phyloP scores from a whole-genome alignment of 2,888 invertebrate genomes.

The Tenthredo mesomela region DNA sequence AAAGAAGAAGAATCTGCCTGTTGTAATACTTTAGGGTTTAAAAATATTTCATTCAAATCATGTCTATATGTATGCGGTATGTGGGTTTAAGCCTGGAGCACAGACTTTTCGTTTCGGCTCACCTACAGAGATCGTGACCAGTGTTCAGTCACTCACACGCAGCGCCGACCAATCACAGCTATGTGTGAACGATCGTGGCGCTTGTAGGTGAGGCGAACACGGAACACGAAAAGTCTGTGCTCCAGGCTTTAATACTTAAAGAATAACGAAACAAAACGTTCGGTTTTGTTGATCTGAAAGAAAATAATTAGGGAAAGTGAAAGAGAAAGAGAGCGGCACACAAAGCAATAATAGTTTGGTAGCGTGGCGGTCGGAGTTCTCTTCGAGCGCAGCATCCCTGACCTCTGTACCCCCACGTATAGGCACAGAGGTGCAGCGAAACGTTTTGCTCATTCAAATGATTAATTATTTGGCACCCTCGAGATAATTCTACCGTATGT shows the following conservation, averaged over 20 bases:
- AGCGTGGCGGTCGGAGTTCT: background rate
- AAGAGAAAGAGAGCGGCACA: background rate
- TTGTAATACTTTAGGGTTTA: too few species aligned
- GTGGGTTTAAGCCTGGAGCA: too few species aligned
- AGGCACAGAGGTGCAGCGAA: background rate
- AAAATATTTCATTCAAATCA: too few species aligned
- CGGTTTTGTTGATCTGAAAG: background rate
- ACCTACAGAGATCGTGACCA: too few species aligned
- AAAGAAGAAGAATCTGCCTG: too few species aligned
- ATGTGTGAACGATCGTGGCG: too few species aligned
- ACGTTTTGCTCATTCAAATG: background rate
- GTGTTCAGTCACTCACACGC: too few species aligned
- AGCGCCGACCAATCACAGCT: too few species aligned
- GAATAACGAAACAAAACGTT: background rate
- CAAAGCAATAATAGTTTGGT: background rate
- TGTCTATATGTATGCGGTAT: too few species aligned
- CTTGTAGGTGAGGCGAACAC: too few species aligned
- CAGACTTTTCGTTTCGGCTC: too few species aligned
- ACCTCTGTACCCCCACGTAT: slow-evolving; percentile 7
- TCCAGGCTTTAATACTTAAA: background rate
- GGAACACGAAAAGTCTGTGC: too few species aligned
- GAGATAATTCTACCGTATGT: background rate
- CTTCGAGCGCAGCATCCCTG: background rate
- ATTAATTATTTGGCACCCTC: background rate
- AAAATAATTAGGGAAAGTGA: background rate